Evolutionary conservation across 2,113 vertebrate genomes (phyloP), one percentile per base, ranked within the genome.

Genomic region (Indicator indicator): DNA sequence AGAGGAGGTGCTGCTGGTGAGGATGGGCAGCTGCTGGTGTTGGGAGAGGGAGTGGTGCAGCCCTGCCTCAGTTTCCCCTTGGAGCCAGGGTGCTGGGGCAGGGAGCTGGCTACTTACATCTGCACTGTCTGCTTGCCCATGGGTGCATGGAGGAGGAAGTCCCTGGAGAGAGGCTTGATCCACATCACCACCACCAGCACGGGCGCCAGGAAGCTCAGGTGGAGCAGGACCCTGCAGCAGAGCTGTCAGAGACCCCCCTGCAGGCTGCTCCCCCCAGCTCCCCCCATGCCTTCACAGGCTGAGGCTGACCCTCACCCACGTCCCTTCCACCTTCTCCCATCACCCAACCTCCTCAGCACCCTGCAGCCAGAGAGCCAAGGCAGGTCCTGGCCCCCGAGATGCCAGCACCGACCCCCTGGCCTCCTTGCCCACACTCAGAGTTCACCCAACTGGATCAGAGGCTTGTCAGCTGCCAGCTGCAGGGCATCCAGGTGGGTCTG

Each of bases 401-500:
- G 9, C 50, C 64, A 6, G 26, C 30, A 6, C 12, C 1, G 0
- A 9, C 21, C 27, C 27, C 58, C 27, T 23, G 11, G 2, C 23
- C 81, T 52, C 74, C 71, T 15, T n/a, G 32, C 74, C 62, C 68
- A 4, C 17, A 59, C 24, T 0, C 17, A 10, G 16, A 5, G 8
- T 18, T 58, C 87, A 96, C 97, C 11, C 92, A 97, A 99, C 99
- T 99, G 99, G 42, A 98, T 95, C 93, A 98, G 63, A 4, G 99
- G 99, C 14, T 94, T 97, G 83, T 97, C 97, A 0, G 98, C 97
- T 0, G 98, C 98, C 98, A 98, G 97, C 93, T 98, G 97, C 2
- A 99, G 98, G 0, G 99, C 98, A 0, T 99, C 99, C 1, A 99
- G 96, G 93, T 99, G 99, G 1, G 98, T 99, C 98, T 99, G 99